Evolutionary conservation across 2,888 invertebrate genomes (phyloP).

Genomic region (Agrochola lota): DNA sequence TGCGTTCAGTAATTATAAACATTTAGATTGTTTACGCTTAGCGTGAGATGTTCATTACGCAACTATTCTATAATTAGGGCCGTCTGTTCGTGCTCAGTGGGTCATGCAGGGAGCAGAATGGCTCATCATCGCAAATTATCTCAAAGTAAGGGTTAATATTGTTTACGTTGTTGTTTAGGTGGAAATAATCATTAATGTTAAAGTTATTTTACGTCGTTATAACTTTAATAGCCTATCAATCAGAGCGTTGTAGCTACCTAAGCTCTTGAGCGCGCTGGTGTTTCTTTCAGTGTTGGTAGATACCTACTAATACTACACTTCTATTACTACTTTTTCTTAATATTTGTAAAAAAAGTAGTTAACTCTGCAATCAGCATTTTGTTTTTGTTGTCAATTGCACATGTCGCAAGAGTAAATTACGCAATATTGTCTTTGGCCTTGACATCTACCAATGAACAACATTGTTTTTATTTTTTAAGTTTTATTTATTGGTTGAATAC

Average conservation of each 20-base stretch:
- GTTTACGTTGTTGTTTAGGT: slow-evolving; percentile 10
- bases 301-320: too few relatives aligned
- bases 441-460: too few relatives aligned
- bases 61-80: slow-evolving; percentile 53
- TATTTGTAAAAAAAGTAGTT: too few relatives aligned
- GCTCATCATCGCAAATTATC: slow-evolving; percentile 30
- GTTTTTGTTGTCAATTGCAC: too few relatives aligned
- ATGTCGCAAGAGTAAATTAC: too few relatives aligned
- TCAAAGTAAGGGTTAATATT: slow-evolving; percentile 18
- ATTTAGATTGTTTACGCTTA: slow-evolving; percentile 56
- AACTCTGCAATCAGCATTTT: too few relatives aligned
- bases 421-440: too few relatives aligned
- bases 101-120: slow-evolving; percentile 31
- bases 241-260: neutral
- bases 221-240: neutral
- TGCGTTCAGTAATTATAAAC: slow-evolving; percentile 58
- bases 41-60: slow-evolving; percentile 46
- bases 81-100: slow-evolving; percentile 49
- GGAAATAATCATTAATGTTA: slow-evolving; percentile 7
- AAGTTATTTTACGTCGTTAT: neutral
- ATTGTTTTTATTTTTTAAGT: too few relatives aligned
- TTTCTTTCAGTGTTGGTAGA: neutral
- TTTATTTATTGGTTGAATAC: too few relatives aligned
- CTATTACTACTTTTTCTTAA: too few relatives aligned
- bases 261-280: neutral